Conservation (phyloP, 2,888 invertebrate species). For the Ormyrus pomaceus region DNA sequence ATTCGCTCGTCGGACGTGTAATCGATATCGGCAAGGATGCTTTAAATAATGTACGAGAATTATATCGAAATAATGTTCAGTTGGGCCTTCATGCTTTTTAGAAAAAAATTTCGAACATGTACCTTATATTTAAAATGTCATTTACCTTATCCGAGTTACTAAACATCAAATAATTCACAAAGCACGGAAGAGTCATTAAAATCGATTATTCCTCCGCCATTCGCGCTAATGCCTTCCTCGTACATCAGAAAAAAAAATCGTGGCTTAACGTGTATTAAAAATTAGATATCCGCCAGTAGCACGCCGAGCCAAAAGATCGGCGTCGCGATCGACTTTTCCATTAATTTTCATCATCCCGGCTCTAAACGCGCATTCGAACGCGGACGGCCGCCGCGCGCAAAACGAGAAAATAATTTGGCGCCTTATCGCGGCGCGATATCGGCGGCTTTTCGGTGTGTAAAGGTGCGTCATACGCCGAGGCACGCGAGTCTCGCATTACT, state of each 20-base stretch:
- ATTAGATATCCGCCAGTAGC: constrained; percentile 1
- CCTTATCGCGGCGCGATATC: constrained; percentile 35
- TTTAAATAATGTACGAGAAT: background rate
- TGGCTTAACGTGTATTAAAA: constrained; percentile 37
- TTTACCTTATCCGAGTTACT: background rate
- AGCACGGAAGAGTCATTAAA: too few relatives aligned
- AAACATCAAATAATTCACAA: background rate
- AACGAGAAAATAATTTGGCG: constrained; percentile 50
- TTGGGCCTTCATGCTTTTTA: background rate
- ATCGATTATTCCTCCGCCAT: too few relatives aligned
- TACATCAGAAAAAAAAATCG: background rate
- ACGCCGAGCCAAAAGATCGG: background rate
- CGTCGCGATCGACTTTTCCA: constrained; percentile 12
- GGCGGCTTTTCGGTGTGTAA: constrained; percentile 21
- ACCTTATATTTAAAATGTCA: background rate
- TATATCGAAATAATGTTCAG: background rate
- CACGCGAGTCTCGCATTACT: constrained; percentile 54
- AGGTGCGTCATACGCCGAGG: constrained; percentile 1
- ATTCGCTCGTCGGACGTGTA: background rate
- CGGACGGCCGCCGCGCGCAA: constrained; percentile 12
- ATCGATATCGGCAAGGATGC: too few relatives aligned
- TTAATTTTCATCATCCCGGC: constrained; percentile 6
- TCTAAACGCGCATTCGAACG: constrained; percentile 26
- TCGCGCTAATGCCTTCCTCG: too few relatives aligned
- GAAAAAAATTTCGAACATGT: background rate